Evolutionary conservation across 2,888 invertebrate species (phyloP).

Genomic region (Adela reaumurella): DNA sequence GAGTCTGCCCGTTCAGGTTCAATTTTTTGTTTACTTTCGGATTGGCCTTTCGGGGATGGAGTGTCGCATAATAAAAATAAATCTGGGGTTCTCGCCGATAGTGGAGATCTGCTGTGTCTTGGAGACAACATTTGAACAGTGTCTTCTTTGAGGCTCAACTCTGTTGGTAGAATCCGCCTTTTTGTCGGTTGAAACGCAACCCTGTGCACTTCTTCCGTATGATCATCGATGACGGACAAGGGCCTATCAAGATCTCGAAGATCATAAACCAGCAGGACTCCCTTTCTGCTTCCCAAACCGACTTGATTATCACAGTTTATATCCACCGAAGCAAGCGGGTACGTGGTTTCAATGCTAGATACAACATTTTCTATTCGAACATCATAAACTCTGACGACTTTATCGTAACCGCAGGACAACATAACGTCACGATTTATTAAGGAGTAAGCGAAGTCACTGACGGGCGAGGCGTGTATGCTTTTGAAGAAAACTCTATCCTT

Average conservation of each 20-base stretch:
- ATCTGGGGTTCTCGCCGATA: slow-evolving; percentile 30
- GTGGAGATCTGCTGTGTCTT: slow-evolving; percentile 23
- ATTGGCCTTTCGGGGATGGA: slow-evolving; percentile 21
- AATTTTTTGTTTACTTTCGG: not conserved
- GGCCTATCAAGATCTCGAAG: slow-evolving; percentile 48
- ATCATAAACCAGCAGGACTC: slow-evolving; percentile 52
- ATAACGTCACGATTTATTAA: slow-evolving; percentile 53
- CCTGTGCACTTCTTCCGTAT: slow-evolving; percentile 43
- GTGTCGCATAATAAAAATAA: slow-evolving; percentile 38
- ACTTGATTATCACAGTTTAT: slow-evolving; percentile 44
- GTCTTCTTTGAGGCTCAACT: slow-evolving; percentile 42
- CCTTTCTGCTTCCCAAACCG: slow-evolving; percentile 54
- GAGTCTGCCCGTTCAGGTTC: slow-evolving; percentile 28
- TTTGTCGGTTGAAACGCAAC: slow-evolving; percentile 43
- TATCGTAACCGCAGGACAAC: slow-evolving; percentile 54
- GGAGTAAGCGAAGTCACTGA: slow-evolving; percentile 55
- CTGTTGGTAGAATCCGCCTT: slow-evolving; percentile 28
- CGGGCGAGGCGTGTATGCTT: slow-evolving; percentile 53
- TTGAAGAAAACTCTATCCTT: slow-evolving; percentile 45
- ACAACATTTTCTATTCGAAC: slow-evolving; percentile 43
- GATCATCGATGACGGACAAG: slow-evolving; percentile 41
- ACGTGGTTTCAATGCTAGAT: slow-evolving; percentile 34
- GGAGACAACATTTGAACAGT: slow-evolving; percentile 19
- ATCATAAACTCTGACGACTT: slow-evolving; percentile 55
- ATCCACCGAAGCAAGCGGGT: slow-evolving; percentile 36